A percentile compares a stretch with the other conserved stretches of the same genome.
phyloP scores from a whole-genome alignment of 2,113 vertebrate species.

The Chamaetylas fuelleborni region DNA sequence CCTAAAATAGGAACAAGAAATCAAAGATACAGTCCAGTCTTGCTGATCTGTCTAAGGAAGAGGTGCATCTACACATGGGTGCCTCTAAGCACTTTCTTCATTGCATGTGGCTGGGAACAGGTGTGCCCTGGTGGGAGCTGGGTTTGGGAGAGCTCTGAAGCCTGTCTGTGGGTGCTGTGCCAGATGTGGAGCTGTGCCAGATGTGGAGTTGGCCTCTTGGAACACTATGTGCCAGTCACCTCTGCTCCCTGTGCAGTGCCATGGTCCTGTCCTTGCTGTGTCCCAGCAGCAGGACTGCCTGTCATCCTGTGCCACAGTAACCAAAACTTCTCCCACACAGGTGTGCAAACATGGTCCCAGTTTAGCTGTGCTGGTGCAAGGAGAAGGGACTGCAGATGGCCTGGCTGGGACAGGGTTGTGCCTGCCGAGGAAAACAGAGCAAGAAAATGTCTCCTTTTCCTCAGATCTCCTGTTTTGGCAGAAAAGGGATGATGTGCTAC shows the following conservation, averaged over 20 bases:
- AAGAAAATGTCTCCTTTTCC: neutral
- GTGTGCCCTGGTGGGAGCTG: neutral
- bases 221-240: rapidly evolving
- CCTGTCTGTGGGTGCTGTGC: neutral
- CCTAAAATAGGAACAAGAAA: neutral
- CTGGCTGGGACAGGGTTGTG: neutral
- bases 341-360: neutral
- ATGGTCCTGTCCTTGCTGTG: neutral
- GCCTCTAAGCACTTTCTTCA: neutral
- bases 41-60: neutral
- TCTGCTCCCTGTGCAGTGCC: neutral
- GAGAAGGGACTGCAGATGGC: neutral
- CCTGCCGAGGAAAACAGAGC: rapidly evolving
- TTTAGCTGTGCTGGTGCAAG: neutral
- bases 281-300: neutral
- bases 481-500: neutral
- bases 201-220: neutral
- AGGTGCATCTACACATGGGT: neutral
- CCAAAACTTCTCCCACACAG: neutral
- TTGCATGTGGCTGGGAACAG: neutral
- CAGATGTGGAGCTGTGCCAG: neutral
- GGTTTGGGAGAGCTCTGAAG: neutral
- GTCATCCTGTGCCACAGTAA: rapidly evolving
- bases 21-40: neutral
- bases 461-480: neutral